These are phyloP conservation scores for Phalera bucephala DNA, from an alignment of 2,888 invertebrate genomes.

Conservation along the genomic window DNA sequence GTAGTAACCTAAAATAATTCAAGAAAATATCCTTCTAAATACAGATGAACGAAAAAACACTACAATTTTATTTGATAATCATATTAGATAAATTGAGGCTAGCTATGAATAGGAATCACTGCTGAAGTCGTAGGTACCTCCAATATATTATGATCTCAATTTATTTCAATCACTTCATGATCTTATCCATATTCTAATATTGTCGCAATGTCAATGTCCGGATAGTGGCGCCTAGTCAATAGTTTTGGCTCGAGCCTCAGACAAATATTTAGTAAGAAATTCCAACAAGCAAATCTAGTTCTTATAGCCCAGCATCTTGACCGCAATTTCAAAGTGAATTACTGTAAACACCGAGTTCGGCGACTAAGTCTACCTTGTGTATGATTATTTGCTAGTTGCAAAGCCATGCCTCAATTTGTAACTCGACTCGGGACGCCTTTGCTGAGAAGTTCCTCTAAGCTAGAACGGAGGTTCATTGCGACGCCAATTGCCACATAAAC, in stretches of 20 bases:
- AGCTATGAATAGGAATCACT: too few relatives aligned
- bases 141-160: too few relatives aligned
- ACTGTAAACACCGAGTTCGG: conserved; percentile 38
- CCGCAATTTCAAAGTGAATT: conserved; percentile 58
- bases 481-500: conserved; percentile 76
- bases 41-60: too few relatives aligned
- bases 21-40: too few relatives aligned
- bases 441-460: conserved; percentile 57
- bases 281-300: neutral
- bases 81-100: too few relatives aligned
- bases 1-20: too few relatives aligned
- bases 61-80: too few relatives aligned
- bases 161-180: neutral
- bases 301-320: conserved; percentile 45
- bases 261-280: neutral
- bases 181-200: neutral
- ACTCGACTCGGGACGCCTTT: conserved; percentile 62
- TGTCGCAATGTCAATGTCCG: neutral
- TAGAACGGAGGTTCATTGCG: conserved; percentile 62
- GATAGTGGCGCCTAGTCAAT: neutral
- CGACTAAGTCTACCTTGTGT: conserved; percentile 53
- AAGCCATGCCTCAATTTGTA: conserved; percentile 68
- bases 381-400: conserved; percentile 73
- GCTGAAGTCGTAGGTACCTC: too few relatives aligned
- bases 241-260: neutral